Conservation (phyloP, 1,140 invertebrate species). For the Venustaconcha ellipsiformis region DNA sequence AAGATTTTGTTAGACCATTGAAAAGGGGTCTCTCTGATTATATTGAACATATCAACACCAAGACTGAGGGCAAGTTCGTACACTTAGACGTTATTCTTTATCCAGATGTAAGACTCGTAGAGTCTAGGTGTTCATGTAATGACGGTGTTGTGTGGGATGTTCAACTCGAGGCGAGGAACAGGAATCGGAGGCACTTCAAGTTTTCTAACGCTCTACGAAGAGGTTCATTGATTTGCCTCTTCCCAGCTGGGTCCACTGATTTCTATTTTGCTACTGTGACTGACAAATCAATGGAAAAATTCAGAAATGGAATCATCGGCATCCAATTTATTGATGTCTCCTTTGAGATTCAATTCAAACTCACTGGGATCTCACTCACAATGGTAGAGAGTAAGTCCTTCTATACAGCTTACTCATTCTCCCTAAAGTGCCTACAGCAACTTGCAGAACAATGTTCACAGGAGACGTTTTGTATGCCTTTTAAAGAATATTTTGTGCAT, state of each 20-base stretch:
- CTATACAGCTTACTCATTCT: constrained; percentile 69
- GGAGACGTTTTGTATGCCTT: constrained; percentile 48
- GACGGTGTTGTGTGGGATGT: constrained; percentile 28
- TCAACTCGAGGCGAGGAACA: constrained; percentile 38
- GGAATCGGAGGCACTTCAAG: constrained; percentile 50
- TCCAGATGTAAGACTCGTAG: constrained; percentile 22
- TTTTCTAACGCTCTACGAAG: constrained; percentile 75
- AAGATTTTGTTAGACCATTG: constrained; percentile 74
- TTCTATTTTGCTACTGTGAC: constrained; percentile 77
- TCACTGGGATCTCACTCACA: constrained; percentile 13
- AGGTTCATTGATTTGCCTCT: constrained; percentile 79
- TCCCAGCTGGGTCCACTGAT: constrained; percentile 75
- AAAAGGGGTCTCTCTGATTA: constrained; percentile 54
- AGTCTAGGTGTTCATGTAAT: constrained; percentile 6
- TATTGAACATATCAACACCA: neutral
- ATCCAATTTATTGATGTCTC: constrained; percentile 58
- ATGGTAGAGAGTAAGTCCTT: constrained; percentile 70
- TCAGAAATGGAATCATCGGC: constrained; percentile 17
- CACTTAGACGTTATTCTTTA: constrained; percentile 37
- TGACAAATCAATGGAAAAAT: constrained; percentile 68
- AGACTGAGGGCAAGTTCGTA: constrained; percentile 10
- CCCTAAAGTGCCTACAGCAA: constrained; percentile 61
- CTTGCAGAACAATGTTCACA: constrained; percentile 34
- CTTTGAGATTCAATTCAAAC: neutral
- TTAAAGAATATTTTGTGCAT: constrained; percentile 45